A percentile compares a stretch with the other conserved stretches of the same genome.
These are phyloP conservation scores for Clanis bilineata DNA, from an alignment of 2,888 invertebrate species.

Conservation along the genomic window DNA sequence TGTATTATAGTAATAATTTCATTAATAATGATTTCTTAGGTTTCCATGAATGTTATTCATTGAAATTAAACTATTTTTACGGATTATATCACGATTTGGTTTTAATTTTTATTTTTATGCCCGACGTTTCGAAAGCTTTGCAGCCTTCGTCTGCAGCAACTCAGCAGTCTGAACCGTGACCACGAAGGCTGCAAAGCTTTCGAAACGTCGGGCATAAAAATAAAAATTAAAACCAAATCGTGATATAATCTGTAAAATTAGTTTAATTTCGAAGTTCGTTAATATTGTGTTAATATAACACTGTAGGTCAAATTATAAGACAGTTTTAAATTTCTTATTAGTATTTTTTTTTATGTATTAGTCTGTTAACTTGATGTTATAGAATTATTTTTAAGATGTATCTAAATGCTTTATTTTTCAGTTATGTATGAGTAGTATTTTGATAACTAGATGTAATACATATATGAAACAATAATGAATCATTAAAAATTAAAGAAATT, in stretches of 20 bases:
- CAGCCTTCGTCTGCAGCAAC: too few species aligned
- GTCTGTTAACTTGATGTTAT: not conserved
- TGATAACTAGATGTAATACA: not conserved
- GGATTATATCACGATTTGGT: too few species aligned
- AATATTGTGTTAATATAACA: not conserved
- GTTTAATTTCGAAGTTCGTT: not conserved
- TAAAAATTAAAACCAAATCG: too few species aligned
- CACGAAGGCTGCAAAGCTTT: too few species aligned
- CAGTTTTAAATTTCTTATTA: not conserved
- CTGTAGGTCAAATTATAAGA: not conserved
- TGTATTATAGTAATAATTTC: not conserved
- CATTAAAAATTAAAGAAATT: not conserved
- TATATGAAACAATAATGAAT: not conserved
- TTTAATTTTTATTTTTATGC: too few species aligned
- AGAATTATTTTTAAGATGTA: not conserved
- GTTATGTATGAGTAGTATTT: not conserved
- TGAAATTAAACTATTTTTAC: too few species aligned
- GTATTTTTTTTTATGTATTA: not conserved
- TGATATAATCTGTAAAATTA: too few species aligned
- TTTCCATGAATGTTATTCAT: too few species aligned
- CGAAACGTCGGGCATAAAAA: too few species aligned
- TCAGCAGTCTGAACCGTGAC: too few species aligned
- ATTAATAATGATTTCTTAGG: too few species aligned
- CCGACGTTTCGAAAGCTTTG: too few species aligned
- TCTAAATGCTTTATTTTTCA: not conserved